Conservation (phyloP, 1,140 invertebrate species). For the Gryon sp. region DNA sequence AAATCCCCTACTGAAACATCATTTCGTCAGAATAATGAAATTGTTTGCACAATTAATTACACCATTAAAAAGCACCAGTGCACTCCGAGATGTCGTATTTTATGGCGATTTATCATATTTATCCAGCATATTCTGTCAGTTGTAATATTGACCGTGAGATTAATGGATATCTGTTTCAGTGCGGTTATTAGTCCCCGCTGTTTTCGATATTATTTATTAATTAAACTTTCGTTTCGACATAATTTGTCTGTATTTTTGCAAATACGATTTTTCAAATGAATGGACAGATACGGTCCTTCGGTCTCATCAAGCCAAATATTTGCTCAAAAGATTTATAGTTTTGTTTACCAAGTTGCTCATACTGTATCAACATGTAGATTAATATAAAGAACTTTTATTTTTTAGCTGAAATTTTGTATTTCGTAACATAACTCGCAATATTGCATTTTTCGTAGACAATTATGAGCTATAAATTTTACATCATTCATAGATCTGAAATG, state of each 20-base stretch:
- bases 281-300: not conserved
- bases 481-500: too few relatives aligned
- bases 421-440: too few relatives aligned
- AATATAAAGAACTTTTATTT: not conserved
- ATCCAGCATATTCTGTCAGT: constrained; percentile 5
- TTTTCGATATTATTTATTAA: constrained; percentile 45
- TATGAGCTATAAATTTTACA: too few relatives aligned
- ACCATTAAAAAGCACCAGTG: constrained; percentile 22
- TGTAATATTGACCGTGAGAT: constrained; percentile 11
- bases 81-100: constrained; percentile 12
- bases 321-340: constrained; percentile 47
- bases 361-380: constrained; percentile 9
- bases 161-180: constrained; percentile 34
- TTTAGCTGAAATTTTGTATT: too few relatives aligned
- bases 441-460: too few relatives aligned
- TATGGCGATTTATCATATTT: constrained; percentile 26
- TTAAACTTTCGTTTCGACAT: constrained; percentile 28
- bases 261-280: constrained; percentile 32
- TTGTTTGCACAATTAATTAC: not conserved
- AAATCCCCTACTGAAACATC: too few relatives aligned
- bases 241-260: constrained; percentile 15
- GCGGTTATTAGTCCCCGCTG: constrained; percentile 34
- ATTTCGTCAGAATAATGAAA: too few relatives aligned
- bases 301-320: constrained; percentile 47
- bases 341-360: constrained; percentile 8